Percentiles rank a stretch among this genome's conserved stretches.
Conservation (phyloP, 2,113 vertebrate species). For the Toxostoma redivivum region DNA sequence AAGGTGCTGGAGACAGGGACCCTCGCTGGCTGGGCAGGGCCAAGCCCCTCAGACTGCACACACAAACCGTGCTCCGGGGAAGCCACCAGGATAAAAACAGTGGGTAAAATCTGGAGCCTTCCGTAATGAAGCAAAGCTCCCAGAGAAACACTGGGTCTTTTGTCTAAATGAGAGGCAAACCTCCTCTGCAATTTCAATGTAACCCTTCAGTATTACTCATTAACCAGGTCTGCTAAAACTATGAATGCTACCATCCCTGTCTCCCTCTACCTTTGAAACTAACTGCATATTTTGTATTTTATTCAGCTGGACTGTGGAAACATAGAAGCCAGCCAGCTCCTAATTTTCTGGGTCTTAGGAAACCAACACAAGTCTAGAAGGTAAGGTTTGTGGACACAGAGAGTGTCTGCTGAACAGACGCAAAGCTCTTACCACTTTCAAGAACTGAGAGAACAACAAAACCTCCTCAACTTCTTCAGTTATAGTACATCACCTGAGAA, state of each 20-base stretch:
- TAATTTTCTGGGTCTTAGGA: not conserved
- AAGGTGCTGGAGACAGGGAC: rapidly evolving
- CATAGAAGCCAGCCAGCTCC: not conserved
- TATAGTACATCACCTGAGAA: not conserved
- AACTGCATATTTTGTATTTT: not conserved
- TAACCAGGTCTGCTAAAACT: not conserved
- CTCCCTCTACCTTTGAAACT: not conserved
- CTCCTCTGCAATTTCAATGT: not conserved
- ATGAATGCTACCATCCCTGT: not conserved
- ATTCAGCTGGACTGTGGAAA: not conserved
- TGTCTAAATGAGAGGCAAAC: not conserved
- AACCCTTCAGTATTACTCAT: not conserved
- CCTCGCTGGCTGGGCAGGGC: not conserved
- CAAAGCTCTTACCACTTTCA: not conserved
- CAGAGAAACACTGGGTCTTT: not conserved
- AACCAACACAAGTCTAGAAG: rapidly evolving
- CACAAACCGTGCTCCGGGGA: not conserved
- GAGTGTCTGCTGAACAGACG: not conserved
- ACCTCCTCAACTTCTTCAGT: not conserved
- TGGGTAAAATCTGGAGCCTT: not conserved
- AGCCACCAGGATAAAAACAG: not conserved
- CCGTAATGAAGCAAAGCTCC: not conserved
- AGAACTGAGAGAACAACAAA: not conserved
- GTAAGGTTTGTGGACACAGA: not conserved
- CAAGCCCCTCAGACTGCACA: not conserved